These are phyloP conservation scores for Sterrhoptilus dennistouni DNA, from an alignment of 2,113 vertebrate species.

Conservation along the genomic window DNA sequence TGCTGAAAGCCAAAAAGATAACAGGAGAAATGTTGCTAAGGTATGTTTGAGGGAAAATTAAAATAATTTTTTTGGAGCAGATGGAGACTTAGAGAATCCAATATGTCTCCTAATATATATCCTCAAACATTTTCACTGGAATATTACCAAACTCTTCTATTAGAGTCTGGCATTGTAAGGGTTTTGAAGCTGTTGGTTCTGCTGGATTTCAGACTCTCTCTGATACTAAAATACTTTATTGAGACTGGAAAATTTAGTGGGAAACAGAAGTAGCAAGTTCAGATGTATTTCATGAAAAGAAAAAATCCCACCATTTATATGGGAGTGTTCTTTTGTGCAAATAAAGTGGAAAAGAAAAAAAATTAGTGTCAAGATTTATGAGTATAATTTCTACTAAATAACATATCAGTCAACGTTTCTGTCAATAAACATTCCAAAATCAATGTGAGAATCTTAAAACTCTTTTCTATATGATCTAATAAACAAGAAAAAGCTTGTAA, in stretches of 20 bases:
- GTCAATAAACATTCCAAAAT: not conserved
- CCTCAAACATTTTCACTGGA: slow-evolving; percentile 34
- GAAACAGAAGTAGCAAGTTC: not conserved
- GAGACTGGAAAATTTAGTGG: not conserved
- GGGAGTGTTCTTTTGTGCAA: not conserved
- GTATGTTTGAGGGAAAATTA: not conserved
- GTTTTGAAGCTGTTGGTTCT: not conserved
- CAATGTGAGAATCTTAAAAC: not conserved
- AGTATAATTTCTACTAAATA: not conserved
- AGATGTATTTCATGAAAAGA: not conserved
- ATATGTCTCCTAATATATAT: not conserved
- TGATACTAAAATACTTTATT: not conserved
- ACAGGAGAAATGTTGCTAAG: not conserved
- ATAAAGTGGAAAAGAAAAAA: not conserved
- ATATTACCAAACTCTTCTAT: not conserved
- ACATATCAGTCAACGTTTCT: not conserved
- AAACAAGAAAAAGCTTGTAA: not conserved
- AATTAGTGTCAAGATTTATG: not conserved
- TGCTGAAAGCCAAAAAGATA: slow-evolving; percentile 38
- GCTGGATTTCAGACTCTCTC: not conserved
- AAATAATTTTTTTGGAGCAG: slow-evolving; percentile 1
- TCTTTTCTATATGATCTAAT: not conserved
- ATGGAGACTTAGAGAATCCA: not conserved
- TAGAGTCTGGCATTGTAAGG: not conserved
- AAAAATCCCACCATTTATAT: not conserved